Evolutionary conservation across 2,888 invertebrate genomes (phyloP), one percentile per base, ranked within the genome.

Genomic region (Agrotis exclamationis): DNA sequence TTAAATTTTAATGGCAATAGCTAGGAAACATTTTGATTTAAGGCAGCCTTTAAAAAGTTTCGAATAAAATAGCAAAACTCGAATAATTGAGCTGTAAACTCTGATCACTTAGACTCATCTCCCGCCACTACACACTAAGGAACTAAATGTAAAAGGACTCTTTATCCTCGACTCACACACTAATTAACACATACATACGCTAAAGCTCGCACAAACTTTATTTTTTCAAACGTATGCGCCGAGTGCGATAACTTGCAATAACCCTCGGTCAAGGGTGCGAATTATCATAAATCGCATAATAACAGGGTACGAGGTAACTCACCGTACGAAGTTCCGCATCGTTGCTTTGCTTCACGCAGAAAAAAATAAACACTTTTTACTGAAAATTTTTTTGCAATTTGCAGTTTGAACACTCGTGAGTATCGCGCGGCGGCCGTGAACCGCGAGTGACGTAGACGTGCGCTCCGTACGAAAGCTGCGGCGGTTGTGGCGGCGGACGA

Each of bases 271-370:
- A 87, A 89, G 88, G 89, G 85, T 85, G 87, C 79, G 85, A 87
- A 86, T 86, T 83, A 85, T 82, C 67, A 87, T 79, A 80, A 87
- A 83, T 84, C 73, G 80, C 76, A 72, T 85, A 82, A 82, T 77
- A 82, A 81, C 79, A 83, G 78, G 59, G 67, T 56, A 56, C 33
- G n/a, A 56, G 20, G 56, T 85, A 84, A 91, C 95, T 93, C 83
- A 96, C 95, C 95, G 86, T 88, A 94, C 76, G 73, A 93, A 81
- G 89, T 94, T 94, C 93, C 93, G 92, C 95, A 96, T 96, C 85
- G 89, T 88, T 88, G 63, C 79, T 83, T 85, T 89, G 45, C 80
- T 82, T 85, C 65, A 74, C 73, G 81, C 79, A 74, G 75, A 79
- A 82, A 83, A 86, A 87, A 86, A 73, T 39, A 76, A 82, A 73